Percentiles rank a stretch among this genome's conserved stretches.
phyloP scores from a whole-genome alignment of 2,113 vertebrate genomes.

The Eleginops maclovinus region DNA sequence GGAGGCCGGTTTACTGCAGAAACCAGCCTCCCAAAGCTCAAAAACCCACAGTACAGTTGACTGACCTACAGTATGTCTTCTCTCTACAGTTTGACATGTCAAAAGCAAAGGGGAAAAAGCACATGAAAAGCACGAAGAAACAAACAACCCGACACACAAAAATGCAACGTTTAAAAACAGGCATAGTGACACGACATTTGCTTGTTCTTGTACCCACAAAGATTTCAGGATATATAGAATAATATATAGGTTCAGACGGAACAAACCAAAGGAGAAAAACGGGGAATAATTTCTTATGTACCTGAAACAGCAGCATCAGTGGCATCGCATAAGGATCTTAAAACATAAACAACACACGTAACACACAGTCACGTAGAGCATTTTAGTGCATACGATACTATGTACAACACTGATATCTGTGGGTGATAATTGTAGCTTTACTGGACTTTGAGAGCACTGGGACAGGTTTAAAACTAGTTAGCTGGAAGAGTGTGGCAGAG shows the following conservation, averaged over 20 bases:
- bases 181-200: conserved; percentile 73
- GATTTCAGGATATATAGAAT: conserved; percentile 76
- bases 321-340: conserved; percentile 72
- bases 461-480: conserved; percentile 62
- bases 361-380: conserved; percentile 78
- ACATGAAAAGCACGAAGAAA: conserved; percentile 62
- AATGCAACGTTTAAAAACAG: conserved; percentile 69
- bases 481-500: conserved; percentile 47
- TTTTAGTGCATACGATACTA: conserved; percentile 81
- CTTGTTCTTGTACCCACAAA: conserved; percentile 74
- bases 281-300: conserved; percentile 61
- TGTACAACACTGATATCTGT: conserved; percentile 78
- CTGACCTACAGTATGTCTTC: conserved; percentile 34
- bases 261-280: conserved; percentile 71
- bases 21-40: conserved; percentile 43
- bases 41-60: conserved; percentile 40
- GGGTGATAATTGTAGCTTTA: conserved; percentile 68
- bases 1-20: conserved; percentile 27
- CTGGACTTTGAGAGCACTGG: conserved; percentile 66
- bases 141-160: conserved; percentile 60
- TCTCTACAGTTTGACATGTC: conserved; percentile 52
- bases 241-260: conserved; percentile 69
- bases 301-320: conserved; percentile 82
- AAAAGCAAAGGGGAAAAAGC: conserved; percentile 53
- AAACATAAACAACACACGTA: conserved; percentile 77